Base-by-base conservation (phyloP, 2,888 invertebrate genomes). In the Diadromus collaris region DNA sequence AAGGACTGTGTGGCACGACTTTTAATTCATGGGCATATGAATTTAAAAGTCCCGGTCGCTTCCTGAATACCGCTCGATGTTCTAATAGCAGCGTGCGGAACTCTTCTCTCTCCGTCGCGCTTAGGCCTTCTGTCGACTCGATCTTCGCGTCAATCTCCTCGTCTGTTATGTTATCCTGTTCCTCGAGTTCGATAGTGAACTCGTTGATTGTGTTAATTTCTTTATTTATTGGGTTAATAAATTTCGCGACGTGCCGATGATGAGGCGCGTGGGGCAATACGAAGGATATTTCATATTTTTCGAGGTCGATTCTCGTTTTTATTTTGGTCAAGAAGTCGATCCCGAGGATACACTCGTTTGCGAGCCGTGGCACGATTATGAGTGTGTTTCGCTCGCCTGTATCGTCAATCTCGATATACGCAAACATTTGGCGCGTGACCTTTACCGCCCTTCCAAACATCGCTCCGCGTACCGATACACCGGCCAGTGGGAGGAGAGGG, bases 21-120 rank as follows among this genome's bases (percentile, higher is more conserved):
- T 41, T 41, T 4, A 41, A 10, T 41, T 41, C 3, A 16, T 41
- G 41, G 1, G 41, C 41, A 10, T 41, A 41, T 41, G 41, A 41
- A 13, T 10, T 41, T 2, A 41, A 16, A 10, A 10, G 16, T 3
- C 41, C 41, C 6, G 41, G 41, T 1, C 41, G 41, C 16, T 41
- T 41, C 1, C 10, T 10, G n/a, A n/a, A 13, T 16, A 41, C 41
- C 41, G 7, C 41, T 46, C 46, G 46, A 6, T 46, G 19, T 19
- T 46, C 19, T 2, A 3, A 6, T 0, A 46, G 2, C 6, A 46
- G 46, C 1, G n/a, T 1, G 1, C n/a, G 46, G 6, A 46, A 19
- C 3, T 1, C 1, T 0, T n/a, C 1, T 0, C 3, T 0, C 7
- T 46, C n/a, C 6, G 0, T 1, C n/a, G 32, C 6, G 5, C 32